Percentiles rank a stretch among this genome's conserved stretches.
phyloP scores from a whole-genome alignment of 2,113 vertebrate genomes.

The Callaeas wilsoni region DNA sequence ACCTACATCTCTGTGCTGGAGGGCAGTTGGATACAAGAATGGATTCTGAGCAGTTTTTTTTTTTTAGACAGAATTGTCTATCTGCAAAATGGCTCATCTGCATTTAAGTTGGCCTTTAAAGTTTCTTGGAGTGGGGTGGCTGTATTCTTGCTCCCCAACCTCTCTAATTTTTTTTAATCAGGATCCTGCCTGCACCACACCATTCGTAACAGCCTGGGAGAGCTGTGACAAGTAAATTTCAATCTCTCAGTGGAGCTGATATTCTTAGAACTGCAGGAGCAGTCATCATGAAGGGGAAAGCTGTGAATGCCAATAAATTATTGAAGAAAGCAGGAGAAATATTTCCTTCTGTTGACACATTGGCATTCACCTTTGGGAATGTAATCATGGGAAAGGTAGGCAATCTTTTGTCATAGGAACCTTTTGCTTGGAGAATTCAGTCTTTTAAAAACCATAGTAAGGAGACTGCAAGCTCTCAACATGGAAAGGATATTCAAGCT shows the following conservation, averaged over 20 bases:
- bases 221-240: slow-evolving; percentile 56
- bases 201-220: background rate
- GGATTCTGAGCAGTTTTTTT: background rate
- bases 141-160: background rate
- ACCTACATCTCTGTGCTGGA: background rate
- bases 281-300: slow-evolving; percentile 59
- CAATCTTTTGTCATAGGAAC: slow-evolving; percentile 59
- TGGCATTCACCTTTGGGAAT: slow-evolving; percentile 62
- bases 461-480: background rate
- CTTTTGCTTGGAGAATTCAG: background rate
- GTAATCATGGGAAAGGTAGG: slow-evolving; percentile 60
- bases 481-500: background rate
- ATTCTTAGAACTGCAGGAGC: slow-evolving; percentile 52
- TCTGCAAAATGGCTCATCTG: background rate
- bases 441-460: background rate
- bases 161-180: slow-evolving; percentile 31
- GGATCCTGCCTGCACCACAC: background rate
- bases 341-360: slow-evolving; percentile 63
- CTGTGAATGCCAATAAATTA: slow-evolving; percentile 61
- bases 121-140: background rate
- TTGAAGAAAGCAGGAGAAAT: slow-evolving; percentile 65
- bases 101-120: background rate
- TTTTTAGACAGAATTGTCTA: background rate
- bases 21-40: background rate
- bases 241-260: slow-evolving; percentile 38